These are phyloP conservation scores for Rhea pennata DNA, from an alignment of 2,113 vertebrate genomes.

Conservation along the genomic window DNA sequence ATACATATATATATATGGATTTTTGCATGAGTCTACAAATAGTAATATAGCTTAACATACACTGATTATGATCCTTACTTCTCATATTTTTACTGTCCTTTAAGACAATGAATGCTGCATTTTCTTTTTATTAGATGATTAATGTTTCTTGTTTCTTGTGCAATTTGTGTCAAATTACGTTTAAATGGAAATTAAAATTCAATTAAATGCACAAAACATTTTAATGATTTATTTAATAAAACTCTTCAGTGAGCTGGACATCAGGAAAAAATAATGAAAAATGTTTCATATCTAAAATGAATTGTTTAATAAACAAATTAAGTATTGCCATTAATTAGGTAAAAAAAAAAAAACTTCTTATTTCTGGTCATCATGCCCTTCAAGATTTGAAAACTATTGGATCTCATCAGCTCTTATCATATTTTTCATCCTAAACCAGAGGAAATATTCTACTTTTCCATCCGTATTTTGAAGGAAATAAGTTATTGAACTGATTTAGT, in stretches of 20 bases:
- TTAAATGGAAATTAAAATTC: conserved; percentile 54
- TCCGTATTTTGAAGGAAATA: background rate
- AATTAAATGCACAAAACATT: conserved; percentile 46
- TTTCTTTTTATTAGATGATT: conserved; percentile 20
- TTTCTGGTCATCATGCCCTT: background rate
- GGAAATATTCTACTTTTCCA: background rate
- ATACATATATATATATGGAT: background rate
- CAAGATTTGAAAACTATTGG: background rate
- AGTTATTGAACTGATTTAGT: background rate
- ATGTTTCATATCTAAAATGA: background rate
- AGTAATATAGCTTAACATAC: background rate
- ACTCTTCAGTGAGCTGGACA: background rate
- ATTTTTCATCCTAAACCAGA: background rate
- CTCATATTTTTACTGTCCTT: background rate
- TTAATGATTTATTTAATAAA: conserved; percentile 37
- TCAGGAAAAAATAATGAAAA: conserved; percentile 8
- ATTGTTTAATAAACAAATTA: conserved; percentile 26
- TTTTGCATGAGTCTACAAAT: background rate
- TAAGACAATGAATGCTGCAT: conserved; percentile 8
- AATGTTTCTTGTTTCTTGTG: conserved; percentile 38
- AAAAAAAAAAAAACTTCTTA: background rate
- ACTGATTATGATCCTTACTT: background rate
- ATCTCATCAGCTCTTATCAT: background rate
- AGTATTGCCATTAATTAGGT: background rate
- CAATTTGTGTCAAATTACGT: conserved; percentile 44